Conservation (phyloP, 2,113 vertebrate genomes). For the Charina bottae region DNA sequence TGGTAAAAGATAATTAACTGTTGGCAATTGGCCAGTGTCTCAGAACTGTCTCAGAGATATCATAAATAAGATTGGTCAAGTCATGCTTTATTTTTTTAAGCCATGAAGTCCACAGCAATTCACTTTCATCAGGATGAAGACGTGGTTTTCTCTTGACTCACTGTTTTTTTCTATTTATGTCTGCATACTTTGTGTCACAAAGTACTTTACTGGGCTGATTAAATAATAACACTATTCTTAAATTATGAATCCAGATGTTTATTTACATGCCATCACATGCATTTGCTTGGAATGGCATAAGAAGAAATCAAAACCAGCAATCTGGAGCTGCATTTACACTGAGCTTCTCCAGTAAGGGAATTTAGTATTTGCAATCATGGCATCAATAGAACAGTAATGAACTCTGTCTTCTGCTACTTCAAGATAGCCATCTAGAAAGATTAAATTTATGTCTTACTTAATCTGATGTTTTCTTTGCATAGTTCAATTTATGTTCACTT, state of each 20-base stretch:
- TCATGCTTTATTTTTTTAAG: constrained; percentile 23
- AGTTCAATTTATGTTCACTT: constrained; percentile 33
- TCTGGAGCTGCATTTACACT: constrained; percentile 24
- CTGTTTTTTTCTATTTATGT: constrained; percentile 18
- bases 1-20: neutral
- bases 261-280: constrained; percentile 25
- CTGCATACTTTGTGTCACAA: constrained; percentile 5
- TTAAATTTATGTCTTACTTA: constrained; percentile 39
- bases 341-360: constrained; percentile 23
- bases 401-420: constrained; percentile 17
- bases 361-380: neutral
- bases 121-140: constrained; percentile 33
- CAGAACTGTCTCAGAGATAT: constrained; percentile 39
- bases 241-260: constrained; percentile 38
- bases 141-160: constrained; percentile 24
- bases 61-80: constrained; percentile 20
- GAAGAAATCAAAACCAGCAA: constrained; percentile 32
- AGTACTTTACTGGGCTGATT: constrained; percentile 28
- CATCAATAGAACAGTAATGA: constrained; percentile 28
- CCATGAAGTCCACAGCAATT: constrained; percentile 21
- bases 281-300: constrained; percentile 12
- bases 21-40: neutral
- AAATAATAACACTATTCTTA: constrained; percentile 28
- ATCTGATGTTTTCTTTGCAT: constrained; percentile 13
- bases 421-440: constrained; percentile 29